Base-by-base conservation (phyloP, 2,113 vertebrate genomes). In the Podarcis raffonei region DNA sequence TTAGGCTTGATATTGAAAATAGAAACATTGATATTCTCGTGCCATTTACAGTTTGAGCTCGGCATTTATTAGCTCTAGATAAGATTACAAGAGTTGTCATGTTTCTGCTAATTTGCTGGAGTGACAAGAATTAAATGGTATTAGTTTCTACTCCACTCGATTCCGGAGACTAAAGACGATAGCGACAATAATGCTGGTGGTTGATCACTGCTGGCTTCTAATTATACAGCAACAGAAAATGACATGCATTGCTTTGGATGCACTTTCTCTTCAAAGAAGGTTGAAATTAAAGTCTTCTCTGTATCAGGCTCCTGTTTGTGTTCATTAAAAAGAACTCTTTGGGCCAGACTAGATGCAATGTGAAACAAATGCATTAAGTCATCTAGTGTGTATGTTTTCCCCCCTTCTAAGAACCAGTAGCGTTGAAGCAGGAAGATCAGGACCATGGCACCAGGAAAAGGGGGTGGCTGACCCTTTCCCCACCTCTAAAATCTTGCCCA, bases 91-190 rank as follows among this genome's bases (percentile, higher is more conserved):
- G 39, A 83, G 20, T 87, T 15, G 42, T 83, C 79, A 59, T 86
- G 89, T 90, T 90, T 68, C 71, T 77, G 62, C 72, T 90, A 81
- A 90, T 82, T 86, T 83, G 35, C 89, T 59, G 66, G 32, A 86
- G 42, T 86, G 42, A 78, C 84, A 86, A 68, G 72, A 83, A 86
- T 77, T 77, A 83, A 90, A 59, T 69, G 18, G 39, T 62, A 32
- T 90, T 83, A 23, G 39, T 90, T 90, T 86, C 88, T 75, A 74
- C 27, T 30, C 79, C 62, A 77, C 72, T 69, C 86, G 79, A 90
- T 86, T 86, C 81, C 80, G 25, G 42, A 77, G 59, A 1, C 39
- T 77, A 90, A 90, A 59, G 79, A 90, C 65, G 75, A 48, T 83
- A 86, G n/a, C 30, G 37, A 30, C 20, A 42, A 37, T 65, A 72